Evolutionary conservation across 2,113 vertebrate species (phyloP).

Genomic region (Aspidoscelis tigris): DNA sequence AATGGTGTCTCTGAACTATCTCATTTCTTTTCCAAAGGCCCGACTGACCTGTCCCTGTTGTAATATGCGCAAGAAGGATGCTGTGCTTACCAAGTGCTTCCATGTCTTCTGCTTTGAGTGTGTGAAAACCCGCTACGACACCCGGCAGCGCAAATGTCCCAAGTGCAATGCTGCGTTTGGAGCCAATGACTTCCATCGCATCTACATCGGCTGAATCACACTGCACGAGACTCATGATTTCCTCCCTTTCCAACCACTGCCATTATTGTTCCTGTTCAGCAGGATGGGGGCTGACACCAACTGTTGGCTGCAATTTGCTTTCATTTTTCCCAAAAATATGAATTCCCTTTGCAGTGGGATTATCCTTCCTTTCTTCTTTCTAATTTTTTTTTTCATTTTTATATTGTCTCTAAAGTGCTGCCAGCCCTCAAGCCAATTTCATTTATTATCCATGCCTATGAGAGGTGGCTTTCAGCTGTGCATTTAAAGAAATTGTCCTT

Average conservation of each 20-base stretch:
- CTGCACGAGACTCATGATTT: neutral
- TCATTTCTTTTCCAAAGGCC: conserved; percentile 73
- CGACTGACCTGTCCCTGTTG: conserved; percentile 96
- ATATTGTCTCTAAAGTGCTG: neutral
- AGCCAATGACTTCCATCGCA: conserved; percentile 96
- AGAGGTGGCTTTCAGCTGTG: neutral
- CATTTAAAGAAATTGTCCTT: neutral
- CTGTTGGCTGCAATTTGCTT: neutral
- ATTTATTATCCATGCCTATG: neutral
- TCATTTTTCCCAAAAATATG: neutral
- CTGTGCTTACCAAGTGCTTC: conserved; percentile 95
- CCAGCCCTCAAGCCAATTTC: neutral
- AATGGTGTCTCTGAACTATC: neutral
- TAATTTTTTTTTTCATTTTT: neutral
- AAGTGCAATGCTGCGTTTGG: conserved; percentile 97
- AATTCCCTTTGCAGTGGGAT: neutral
- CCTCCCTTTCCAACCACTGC: neutral
- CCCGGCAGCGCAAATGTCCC: conserved; percentile 95
- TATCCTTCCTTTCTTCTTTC: neutral
- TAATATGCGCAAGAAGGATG: conserved; percentile 95
- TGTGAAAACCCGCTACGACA: conserved; percentile 94
- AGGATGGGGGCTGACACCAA: conserved; percentile 34
- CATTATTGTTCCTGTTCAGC: conserved; percentile 18
- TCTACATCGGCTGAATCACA: conserved; percentile 88
- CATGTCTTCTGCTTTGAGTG: conserved; percentile 98